Evolutionary conservation across 2,113 vertebrate genomes (phyloP).

Genomic region (Gambusia affinis): DNA sequence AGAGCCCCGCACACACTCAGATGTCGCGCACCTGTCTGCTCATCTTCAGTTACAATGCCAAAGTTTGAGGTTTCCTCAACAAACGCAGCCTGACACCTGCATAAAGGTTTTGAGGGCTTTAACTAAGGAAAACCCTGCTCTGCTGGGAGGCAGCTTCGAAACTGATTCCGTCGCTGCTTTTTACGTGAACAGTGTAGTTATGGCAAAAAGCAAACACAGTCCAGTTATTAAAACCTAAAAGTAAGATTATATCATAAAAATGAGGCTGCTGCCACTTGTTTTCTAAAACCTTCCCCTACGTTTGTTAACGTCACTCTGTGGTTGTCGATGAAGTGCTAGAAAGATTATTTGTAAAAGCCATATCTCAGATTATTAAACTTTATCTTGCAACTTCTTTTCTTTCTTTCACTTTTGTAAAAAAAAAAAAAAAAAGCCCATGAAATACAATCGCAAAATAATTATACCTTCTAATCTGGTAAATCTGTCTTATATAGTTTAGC

Average conservation of each 20-base stretch:
- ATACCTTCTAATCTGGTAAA: neutral
- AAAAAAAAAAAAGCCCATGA: neutral
- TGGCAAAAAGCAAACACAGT: neutral
- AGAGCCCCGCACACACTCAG: constrained; percentile 10
- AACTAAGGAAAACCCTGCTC: constrained; percentile 50
- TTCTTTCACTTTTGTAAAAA: neutral
- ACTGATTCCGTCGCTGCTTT: constrained; percentile 35
- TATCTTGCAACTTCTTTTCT: neutral
- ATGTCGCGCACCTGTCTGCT: constrained; percentile 66
- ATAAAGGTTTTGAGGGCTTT: constrained; percentile 28
- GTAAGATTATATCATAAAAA: neutral
- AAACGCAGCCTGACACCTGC: constrained; percentile 68
- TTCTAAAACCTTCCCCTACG: neutral
- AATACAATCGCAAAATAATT: neutral
- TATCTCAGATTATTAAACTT: neutral
- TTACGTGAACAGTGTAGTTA: neutral
- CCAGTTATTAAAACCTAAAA: neutral
- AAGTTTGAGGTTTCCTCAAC: constrained; percentile 75
- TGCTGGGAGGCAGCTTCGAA: constrained; percentile 18
- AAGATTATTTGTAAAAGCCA: neutral
- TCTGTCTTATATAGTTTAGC: neutral
- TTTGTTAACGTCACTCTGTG: neutral
- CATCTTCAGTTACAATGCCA: constrained; percentile 76
- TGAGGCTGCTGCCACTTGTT: neutral
- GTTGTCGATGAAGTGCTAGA: neutral